Base-by-base conservation (phyloP, 2,113 vertebrate species). In the Neogobius melanostomus region DNA sequence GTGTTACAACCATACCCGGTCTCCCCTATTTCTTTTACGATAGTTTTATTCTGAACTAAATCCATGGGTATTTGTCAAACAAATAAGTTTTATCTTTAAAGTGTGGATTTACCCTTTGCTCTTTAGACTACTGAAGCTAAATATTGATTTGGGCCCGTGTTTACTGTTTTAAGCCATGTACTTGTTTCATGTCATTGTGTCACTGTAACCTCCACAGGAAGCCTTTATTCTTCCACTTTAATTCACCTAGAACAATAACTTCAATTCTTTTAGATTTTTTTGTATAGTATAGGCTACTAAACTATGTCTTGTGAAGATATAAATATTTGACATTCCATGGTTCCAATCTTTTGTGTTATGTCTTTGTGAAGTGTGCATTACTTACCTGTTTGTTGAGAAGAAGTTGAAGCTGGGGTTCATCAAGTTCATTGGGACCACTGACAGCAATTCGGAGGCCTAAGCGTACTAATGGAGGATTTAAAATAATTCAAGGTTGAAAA, bases 71-170 rank as follows among this genome's bases (percentile, higher is more conserved):
- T 57, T 36, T 57, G 54, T 10, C 11, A 9, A 42, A 12, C 11
- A 12, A 36, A 36, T 36, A 36, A 3, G 6, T 3, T 44, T 15
- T 44, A 12, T 61, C 8, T 44, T 60, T 61, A 42, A 42, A 61
- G 42, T 8, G 59, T 8, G 59, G 43, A 61, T 67, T 74, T 66
- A 53, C 68, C 46, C 46, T 71, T 61, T 81, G 83, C 73, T 72
- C 90, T 90, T 91, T 88, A 79, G 82, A 90, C 85, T n/a, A 4
- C 44, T 61, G 59, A 61, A 59, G 1, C 52, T 75, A 59, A 72
- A 17, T 61, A 79, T 66, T 83, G 85, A 79, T 81, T 60, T 44
- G 15, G 28, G 0, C 54, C 50, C 63, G 53, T 70, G 59, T 66
- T 66, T 76, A 66, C 63, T 71, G 52, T 68, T 64, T 50, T 54